These are phyloP conservation scores for Bruchidius siliquastri DNA, from an alignment of 2,888 invertebrate genomes.

Conservation along the genomic window DNA sequence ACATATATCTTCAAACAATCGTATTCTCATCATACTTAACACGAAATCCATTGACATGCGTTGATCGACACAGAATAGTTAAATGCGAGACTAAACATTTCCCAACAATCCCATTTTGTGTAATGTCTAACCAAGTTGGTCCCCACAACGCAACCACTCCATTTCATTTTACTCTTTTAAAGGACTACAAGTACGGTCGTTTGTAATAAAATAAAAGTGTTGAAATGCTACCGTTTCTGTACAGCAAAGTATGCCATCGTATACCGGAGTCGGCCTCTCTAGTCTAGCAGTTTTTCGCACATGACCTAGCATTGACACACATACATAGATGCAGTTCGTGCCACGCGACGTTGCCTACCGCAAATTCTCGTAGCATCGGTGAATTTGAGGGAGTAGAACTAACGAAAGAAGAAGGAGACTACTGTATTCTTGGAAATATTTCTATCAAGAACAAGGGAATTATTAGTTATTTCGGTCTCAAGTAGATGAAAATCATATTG, in stretches of 20 bases:
- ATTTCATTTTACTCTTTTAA: neutral
- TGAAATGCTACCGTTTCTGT: neutral
- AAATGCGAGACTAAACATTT: too few relatives aligned
- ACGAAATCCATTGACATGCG: too few relatives aligned
- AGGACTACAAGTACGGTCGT: neutral
- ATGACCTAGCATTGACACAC: conserved; percentile 20
- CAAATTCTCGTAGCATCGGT: neutral
- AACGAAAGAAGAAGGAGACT: too few relatives aligned
- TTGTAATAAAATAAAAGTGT: neutral
- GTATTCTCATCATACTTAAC: too few relatives aligned
- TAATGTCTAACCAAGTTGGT: neutral
- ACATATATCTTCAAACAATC: too few relatives aligned
- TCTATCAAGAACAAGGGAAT: too few relatives aligned
- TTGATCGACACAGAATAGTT: neutral
- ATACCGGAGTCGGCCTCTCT: conserved; percentile 20
- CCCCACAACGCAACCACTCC: neutral
- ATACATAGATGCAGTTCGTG: conserved; percentile 7
- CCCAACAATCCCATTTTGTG: neutral
- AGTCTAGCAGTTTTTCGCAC: conserved; percentile 7
- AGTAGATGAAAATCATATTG: too few relatives aligned
- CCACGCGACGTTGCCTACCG: neutral
- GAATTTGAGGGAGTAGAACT: neutral
- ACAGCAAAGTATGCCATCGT: conserved; percentile 8
- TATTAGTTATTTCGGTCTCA: too few relatives aligned
- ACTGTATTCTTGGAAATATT: too few relatives aligned